phyloP scores from a whole-genome alignment of 2,113 vertebrate genomes.

The Beaufortia kweichowensis region DNA sequence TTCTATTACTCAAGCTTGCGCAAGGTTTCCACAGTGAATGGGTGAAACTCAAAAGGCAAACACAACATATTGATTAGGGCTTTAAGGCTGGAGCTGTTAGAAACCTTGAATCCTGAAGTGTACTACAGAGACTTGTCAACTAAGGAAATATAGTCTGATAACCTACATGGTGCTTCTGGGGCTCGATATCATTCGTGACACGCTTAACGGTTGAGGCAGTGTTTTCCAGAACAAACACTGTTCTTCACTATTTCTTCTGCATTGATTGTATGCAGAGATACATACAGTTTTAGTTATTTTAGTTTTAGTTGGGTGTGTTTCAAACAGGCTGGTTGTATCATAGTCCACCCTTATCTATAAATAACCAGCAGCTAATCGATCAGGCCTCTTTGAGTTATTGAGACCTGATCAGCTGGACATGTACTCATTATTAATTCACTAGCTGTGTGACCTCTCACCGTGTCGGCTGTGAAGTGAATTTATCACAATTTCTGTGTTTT shows the following conservation, averaged over 20 bases:
- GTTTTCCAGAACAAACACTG: conserved; percentile 3
- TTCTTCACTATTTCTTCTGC: background rate
- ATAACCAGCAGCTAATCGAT: conserved; percentile 71
- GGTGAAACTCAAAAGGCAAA: conserved; percentile 55
- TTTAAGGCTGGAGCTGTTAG: conserved; percentile 61
- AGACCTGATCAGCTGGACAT: conserved; percentile 52
- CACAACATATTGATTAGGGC: conserved; percentile 66
- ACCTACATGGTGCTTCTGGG: conserved; percentile 26
- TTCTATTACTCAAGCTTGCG: conserved; percentile 51
- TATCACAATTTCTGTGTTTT: conserved; percentile 12
- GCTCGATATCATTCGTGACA: conserved; percentile 31
- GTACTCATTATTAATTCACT: conserved; percentile 57
- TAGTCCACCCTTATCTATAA: conserved; percentile 66
- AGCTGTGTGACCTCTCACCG: conserved; percentile 30
- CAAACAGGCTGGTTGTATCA: conserved; percentile 57
- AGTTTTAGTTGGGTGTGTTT: conserved; percentile 16
- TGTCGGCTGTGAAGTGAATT: conserved; percentile 35
- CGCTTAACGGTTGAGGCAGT: background rate
- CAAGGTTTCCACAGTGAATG: conserved; percentile 59
- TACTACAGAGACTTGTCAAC: conserved; percentile 51
- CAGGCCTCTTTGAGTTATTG: conserved; percentile 58
- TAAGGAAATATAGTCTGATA: conserved; percentile 52
- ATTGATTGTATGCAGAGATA: background rate
- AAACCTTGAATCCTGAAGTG: conserved; percentile 58
- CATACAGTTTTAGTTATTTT: background rate